Conservation (phyloP, 2,113 vertebrate species). For the human region GRCh38 chr1:71648501-71649000, state of each 20-base stretch:
- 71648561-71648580: constrained; percentile 15
- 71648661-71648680: not conserved
- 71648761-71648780: not conserved
- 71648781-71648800: not conserved
- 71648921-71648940: not conserved
- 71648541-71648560: not conserved
- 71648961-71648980: not conserved
- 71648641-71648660: not conserved
- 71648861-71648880: not conserved
- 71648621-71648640: not conserved
- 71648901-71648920: not conserved
- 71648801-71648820: not conserved
- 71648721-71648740: not conserved
- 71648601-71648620: not conserved
- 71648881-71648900: not conserved
- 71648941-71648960: not conserved
- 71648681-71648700: not conserved
- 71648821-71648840: not conserved
- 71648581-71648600: not conserved
- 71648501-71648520: not conserved
- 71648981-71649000: not conserved
- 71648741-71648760: not conserved
- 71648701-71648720: not conserved
- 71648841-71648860: not conserved
- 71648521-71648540: not conserved